Conservation (phyloP, 2,797 vertebrate genomes). For the Gymnopithys bicolor region DNA sequence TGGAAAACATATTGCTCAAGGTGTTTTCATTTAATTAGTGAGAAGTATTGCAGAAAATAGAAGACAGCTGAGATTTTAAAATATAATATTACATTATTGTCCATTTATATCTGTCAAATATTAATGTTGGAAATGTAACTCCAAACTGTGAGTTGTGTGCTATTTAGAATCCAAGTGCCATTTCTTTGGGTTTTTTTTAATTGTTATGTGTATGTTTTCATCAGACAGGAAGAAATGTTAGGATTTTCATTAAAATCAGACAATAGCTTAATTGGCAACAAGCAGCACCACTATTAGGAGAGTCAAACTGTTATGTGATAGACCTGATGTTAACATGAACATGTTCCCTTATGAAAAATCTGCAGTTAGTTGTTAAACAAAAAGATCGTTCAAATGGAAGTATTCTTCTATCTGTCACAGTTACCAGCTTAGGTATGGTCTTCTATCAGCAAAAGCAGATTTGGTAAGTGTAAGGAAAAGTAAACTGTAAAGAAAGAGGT, state of each 20-base stretch:
- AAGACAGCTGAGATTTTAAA: conserved; percentile 43
- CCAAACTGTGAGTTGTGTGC: background rate
- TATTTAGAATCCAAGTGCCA: background rate
- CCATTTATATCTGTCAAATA: background rate
- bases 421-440: background rate
- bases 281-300: background rate
- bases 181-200: accelerated
- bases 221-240: background rate
- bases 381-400: background rate
- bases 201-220: background rate
- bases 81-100: conserved; percentile 24
- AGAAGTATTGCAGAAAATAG: conserved; percentile 53
- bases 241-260: background rate
- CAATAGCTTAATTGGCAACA: background rate
- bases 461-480: background rate
- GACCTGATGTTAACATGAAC: background rate
- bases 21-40: conserved; percentile 73
- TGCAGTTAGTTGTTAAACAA: background rate
- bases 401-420: background rate
- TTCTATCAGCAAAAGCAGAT: background rate
- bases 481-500: background rate
- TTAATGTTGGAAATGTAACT: background rate
- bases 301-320: background rate
- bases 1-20: conserved; percentile 50
- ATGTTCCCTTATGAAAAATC: background rate